phyloP scores from a whole-genome alignment of 2,888 invertebrate species.

The Lamproptera curius region DNA sequence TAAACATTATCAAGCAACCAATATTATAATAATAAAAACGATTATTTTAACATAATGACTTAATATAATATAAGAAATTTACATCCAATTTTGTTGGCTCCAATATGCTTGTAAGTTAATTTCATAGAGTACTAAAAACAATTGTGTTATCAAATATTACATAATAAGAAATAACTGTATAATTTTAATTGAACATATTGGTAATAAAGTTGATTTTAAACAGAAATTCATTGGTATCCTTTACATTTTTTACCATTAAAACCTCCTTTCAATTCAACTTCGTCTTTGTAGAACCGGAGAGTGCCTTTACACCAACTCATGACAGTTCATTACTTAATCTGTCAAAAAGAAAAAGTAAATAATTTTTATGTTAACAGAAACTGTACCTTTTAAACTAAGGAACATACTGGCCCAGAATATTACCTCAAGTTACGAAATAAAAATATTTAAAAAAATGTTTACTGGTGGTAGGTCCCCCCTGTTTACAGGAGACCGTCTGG shows the following conservation, averaged over 20 bases:
- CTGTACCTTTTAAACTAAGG: no score
- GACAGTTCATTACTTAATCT: no score
- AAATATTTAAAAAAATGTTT: no score
- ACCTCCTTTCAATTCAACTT: slow-evolving; percentile 5
- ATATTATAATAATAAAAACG: background rate
- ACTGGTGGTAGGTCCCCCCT: no score
- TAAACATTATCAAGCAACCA: background rate
- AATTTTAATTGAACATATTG: slow-evolving; percentile 2
- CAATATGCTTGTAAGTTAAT: background rate
- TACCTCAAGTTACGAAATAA: no score
- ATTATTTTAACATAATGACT: background rate
- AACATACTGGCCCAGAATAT: no score
- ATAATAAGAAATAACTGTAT: slow-evolving; percentile 1
- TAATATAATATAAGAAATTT: background rate
- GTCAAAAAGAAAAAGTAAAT: no score
- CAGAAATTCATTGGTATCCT: slow-evolving; percentile 17
- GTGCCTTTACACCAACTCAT: no score
- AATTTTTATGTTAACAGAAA: no score
- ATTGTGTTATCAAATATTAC: slow-evolving; percentile 5
- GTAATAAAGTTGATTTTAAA: slow-evolving; percentile 10
- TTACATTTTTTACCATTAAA: no score
- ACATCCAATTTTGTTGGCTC: background rate
- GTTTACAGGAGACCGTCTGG: no score
- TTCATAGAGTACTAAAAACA: background rate
- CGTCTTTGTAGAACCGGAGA: no score